Conservation (phyloP, 2,888 invertebrate species). For the Thysanoteuthis rhombus region DNA sequence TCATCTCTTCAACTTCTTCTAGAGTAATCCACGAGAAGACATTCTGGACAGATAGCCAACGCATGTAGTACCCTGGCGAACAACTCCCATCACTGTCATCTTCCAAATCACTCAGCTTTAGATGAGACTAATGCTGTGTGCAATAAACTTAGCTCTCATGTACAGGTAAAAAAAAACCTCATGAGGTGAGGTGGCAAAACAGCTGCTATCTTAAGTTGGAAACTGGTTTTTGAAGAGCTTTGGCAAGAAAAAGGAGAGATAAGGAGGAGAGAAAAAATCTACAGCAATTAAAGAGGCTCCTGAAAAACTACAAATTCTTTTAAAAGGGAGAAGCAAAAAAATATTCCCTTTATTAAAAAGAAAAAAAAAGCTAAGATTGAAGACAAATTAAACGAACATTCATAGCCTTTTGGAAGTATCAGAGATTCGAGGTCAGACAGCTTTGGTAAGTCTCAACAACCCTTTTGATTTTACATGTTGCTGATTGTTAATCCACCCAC, state of each 20-base stretch:
- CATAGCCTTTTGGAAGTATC: conserved; percentile 17
- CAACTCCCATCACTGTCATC: background rate
- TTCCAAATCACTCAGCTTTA: background rate
- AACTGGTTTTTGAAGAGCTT: no score
- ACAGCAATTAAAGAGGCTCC: background rate
- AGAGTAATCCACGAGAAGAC: background rate
- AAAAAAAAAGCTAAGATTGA: background rate
- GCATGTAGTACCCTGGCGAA: background rate
- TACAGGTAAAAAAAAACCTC: background rate
- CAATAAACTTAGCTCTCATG: conserved; percentile 12
- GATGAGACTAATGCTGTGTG: conserved; percentile 12
- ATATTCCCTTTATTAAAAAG: no score
- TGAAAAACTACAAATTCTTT: background rate
- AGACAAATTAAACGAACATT: conserved; percentile 1
- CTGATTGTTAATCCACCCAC: conserved; percentile 12
- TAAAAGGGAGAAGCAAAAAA: no score
- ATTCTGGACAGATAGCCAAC: background rate
- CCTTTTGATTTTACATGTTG: conserved; percentile 27
- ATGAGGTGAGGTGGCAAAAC: background rate
- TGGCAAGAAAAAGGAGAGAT: no score
- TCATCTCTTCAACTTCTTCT: no score
- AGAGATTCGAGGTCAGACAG: conserved; percentile 20
- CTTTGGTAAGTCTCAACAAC: conserved; percentile 23
- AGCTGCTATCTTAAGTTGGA: background rate
- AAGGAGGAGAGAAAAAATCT: background rate